A percentile compares a stretch with the other conserved stretches of the same genome.
Evolutionary conservation across 92 coral and sea anemone genomes (phyloP).

Genomic region (Paramuricea clavata): DNA sequence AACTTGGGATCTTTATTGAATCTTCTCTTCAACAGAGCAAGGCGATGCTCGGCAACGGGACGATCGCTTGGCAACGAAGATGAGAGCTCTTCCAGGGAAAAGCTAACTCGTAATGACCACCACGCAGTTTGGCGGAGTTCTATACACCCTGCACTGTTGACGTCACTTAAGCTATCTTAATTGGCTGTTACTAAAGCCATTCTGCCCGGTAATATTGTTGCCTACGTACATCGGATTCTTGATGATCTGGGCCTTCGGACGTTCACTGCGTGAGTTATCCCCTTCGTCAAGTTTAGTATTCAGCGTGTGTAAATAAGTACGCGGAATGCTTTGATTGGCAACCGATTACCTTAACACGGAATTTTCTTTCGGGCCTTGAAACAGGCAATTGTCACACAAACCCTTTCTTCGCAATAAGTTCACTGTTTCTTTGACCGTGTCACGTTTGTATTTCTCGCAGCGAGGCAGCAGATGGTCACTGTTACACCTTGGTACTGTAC

Average conservation of each 20-base stretch:
- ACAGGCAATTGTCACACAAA: not conserved
- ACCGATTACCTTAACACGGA: not conserved
- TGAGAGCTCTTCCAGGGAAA: constrained; percentile 61
- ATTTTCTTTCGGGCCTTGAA: not conserved
- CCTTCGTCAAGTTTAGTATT: not conserved
- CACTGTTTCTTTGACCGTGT: not conserved
- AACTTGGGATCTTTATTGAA: constrained; percentile 36
- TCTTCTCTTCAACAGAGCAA: constrained; percentile 50
- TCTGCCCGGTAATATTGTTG: no score
- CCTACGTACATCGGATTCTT: no score
- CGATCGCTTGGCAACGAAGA: constrained; percentile 61
- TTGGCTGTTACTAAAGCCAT: no score
- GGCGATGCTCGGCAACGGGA: constrained; percentile 62
- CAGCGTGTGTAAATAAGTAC: not conserved
- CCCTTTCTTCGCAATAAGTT: not conserved
- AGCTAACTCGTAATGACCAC: constrained; percentile 71
- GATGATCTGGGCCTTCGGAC: not conserved
- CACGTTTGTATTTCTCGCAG: not conserved
- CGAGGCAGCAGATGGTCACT: not conserved
- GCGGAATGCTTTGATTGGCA: not conserved
- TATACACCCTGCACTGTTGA: no score
- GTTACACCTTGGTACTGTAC: not conserved
- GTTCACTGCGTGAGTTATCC: not conserved
- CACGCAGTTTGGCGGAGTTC: constrained; percentile 51
- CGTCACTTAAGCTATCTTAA: no score